Evolutionary conservation across 2,113 vertebrate species (phyloP).

Genomic region (Hipposideros armiger): DNA sequence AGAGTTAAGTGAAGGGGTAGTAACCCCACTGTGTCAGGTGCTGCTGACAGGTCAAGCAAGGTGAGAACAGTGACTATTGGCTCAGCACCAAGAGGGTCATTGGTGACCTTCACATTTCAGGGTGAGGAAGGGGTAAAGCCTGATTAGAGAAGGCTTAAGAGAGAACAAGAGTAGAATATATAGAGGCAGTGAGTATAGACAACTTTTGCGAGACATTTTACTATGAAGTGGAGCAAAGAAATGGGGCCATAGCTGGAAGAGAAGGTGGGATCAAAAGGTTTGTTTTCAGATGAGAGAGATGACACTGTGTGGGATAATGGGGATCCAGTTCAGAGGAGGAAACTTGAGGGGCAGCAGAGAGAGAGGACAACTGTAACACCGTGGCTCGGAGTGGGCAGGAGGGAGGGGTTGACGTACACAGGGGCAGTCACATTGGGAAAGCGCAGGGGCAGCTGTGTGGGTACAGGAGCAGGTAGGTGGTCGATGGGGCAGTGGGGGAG

Average conservation of each 20-base stretch:
- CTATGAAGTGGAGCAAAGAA: slow-evolving; percentile 4
- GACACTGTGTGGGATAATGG: neutral
- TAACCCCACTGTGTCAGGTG: neutral
- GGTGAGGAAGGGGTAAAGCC: neutral
- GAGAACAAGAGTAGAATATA: neutral
- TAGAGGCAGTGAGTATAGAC: neutral
- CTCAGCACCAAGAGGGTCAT: neutral
- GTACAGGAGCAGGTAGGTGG: neutral
- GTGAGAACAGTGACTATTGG: neutral
- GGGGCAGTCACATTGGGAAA: neutral
- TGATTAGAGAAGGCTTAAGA: neutral
- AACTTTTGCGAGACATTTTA: slow-evolving; percentile 3
- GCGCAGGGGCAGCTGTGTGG: neutral
- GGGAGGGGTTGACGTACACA: neutral
- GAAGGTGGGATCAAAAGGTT: neutral
- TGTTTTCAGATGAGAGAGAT: neutral
- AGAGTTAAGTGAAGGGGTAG: neutral
- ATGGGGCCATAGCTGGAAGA: neutral
- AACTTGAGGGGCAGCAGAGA: neutral
- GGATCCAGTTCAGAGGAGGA: neutral
- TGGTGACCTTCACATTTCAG: neutral
- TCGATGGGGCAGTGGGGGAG: neutral
- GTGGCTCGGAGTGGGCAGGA: neutral
- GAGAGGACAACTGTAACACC: neutral
- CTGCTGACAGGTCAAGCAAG: neutral